Percentiles rank a stretch among this genome's conserved stretches.
Evolutionary conservation across 2,113 vertebrate genomes (phyloP).

Genomic region (Amphiprion percula): DNA sequence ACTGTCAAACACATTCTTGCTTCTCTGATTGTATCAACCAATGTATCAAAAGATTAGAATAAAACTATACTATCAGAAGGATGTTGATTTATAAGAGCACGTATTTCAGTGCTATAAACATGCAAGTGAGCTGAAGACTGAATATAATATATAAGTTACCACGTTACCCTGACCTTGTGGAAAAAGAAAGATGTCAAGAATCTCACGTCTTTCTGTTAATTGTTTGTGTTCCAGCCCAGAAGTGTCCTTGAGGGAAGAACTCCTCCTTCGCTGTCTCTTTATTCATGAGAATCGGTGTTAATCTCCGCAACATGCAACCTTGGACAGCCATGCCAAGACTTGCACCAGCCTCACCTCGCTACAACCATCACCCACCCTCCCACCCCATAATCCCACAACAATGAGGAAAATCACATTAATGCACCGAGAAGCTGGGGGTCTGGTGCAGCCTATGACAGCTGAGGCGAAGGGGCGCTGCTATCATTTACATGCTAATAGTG

Average conservation of each 20-base stretch:
- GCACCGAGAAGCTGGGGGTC: constrained; percentile 57
- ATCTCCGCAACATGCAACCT: constrained; percentile 37
- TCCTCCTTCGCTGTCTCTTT: background rate
- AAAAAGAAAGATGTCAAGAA: background rate
- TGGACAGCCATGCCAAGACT: constrained; percentile 42
- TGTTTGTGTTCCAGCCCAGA: background rate
- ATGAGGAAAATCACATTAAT: constrained; percentile 69
- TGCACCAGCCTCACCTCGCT: constrained; percentile 36
- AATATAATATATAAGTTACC: background rate
- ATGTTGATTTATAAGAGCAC: background rate
- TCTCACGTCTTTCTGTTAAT: background rate
- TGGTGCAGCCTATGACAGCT: constrained; percentile 54
- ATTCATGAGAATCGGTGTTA: constrained; percentile 1
- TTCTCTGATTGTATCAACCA: background rate
- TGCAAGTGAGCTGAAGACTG: background rate
- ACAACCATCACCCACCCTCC: constrained; percentile 24
- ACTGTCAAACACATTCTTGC: background rate
- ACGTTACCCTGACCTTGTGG: background rate
- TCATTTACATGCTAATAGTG: constrained; percentile 81
- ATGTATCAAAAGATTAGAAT: background rate
- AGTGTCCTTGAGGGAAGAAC: constrained; percentile 3
- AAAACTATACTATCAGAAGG: background rate
- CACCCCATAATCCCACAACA: constrained; percentile 72
- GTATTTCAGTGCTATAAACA: background rate
- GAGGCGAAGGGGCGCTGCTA: constrained; percentile 54